Evolutionary conservation across 2,888 invertebrate species (phyloP).

Genomic region (Tortrix viridana): DNA sequence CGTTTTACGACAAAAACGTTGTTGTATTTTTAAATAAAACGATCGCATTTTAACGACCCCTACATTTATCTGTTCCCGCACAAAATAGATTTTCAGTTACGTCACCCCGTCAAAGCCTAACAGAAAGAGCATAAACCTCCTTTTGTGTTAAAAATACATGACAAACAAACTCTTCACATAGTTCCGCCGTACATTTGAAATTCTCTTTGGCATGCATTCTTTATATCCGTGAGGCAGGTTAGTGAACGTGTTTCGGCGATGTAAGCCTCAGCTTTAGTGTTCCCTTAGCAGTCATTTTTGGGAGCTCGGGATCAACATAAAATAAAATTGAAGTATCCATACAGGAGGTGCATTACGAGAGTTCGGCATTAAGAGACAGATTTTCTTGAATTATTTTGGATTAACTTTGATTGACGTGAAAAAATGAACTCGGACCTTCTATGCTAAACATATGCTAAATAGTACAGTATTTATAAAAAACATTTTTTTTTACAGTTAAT

Average conservation of each 20-base stretch:
- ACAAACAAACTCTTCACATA: slow-evolving; percentile 50
- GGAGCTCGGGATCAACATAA: slow-evolving; percentile 68
- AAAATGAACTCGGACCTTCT: no score
- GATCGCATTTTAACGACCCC: no score
- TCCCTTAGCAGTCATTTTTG: slow-evolving; percentile 64
- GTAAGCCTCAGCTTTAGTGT: slow-evolving; percentile 64
- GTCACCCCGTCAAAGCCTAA: background rate
- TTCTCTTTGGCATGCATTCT: slow-evolving; percentile 71
- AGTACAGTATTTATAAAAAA: no score
- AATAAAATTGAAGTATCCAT: slow-evolving; percentile 68
- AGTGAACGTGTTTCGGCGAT: slow-evolving; percentile 58
- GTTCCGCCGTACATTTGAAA: slow-evolving; percentile 63
- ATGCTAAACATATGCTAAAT: no score
- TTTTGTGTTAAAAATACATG: slow-evolving; percentile 7
- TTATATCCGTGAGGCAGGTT: slow-evolving; percentile 63
- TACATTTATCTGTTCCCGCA: background rate
- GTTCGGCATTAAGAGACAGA: slow-evolving; percentile 31
- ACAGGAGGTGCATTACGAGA: slow-evolving; percentile 52
- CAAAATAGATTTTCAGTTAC: background rate
- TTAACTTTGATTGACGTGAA: slow-evolving; percentile 1
- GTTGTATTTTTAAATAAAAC: no score
- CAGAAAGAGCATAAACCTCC: slow-evolving; percentile 8
- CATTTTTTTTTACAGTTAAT: no score
- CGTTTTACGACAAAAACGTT: background rate
- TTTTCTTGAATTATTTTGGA: slow-evolving; percentile 27